Evolutionary conservation across 1,140 invertebrate genomes (phyloP).

Genomic region (Drosophila pruinosa): DNA sequence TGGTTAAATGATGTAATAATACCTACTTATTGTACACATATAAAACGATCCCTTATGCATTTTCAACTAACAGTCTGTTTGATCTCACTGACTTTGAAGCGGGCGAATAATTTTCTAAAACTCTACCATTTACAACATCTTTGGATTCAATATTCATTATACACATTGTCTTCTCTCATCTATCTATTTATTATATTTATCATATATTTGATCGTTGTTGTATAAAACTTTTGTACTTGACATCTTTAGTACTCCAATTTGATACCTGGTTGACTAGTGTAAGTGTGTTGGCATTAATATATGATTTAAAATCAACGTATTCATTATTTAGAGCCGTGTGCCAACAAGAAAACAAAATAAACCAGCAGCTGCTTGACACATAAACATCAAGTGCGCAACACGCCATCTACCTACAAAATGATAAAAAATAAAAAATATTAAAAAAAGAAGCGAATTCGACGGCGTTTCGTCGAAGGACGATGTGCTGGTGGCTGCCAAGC

Average conservation of each 20-base stretch:
- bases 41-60: no score
- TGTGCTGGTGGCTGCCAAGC: neutral
- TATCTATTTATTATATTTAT: no score
- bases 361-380: constrained; percentile 72
- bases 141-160: no score
- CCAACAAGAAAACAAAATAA: constrained; percentile 50
- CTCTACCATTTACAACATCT: no score
- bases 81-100: no score
- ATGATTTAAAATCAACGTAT: constrained; percentile 78
- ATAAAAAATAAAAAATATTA: constrained; percentile 1
- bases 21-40: no score
- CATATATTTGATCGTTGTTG: no score
- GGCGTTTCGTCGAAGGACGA: constrained; percentile 4
- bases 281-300: constrained; percentile 60
- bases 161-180: no score
- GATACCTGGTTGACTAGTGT: constrained; percentile 49
- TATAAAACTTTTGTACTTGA: no score
- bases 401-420: constrained; percentile 18
- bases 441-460: constrained; percentile 12
- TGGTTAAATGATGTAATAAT: no score
- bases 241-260: neutral
- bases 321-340: constrained; percentile 67
- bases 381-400: constrained; percentile 76
- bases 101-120: no score
- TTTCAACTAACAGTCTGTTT: no score